These are phyloP conservation scores for Keiferia lycopersicella DNA, from an alignment of 2,888 invertebrate species.

Conservation along the genomic window DNA sequence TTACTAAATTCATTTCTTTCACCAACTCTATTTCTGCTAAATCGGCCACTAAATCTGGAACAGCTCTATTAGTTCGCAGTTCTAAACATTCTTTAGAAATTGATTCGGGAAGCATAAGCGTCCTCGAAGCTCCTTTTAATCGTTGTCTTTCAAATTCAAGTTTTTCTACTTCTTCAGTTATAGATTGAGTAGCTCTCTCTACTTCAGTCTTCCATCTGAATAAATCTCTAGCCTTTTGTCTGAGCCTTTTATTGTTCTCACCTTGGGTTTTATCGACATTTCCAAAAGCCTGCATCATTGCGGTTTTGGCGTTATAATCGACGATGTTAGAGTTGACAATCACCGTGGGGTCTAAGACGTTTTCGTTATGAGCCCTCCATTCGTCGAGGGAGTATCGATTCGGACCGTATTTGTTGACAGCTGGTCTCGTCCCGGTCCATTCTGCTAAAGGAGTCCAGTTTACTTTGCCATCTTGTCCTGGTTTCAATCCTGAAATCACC, in stretches of 20 bases:
- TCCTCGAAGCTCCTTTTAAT: conserved; percentile 84
- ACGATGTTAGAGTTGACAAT: conserved; percentile 80
- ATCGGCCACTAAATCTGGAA: conserved; percentile 88
- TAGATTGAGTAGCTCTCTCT: conserved; percentile 84
- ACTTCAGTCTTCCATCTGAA: conserved; percentile 89
- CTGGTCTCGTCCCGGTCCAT: conserved; percentile 87
- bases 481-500: conserved; percentile 52
- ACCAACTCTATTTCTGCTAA: conserved; percentile 88
- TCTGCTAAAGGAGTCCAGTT: conserved; percentile 87
- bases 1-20: conserved; percentile 86
- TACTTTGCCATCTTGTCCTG: conserved; percentile 87
- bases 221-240: conserved; percentile 85
- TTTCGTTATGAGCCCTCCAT: conserved; percentile 84
- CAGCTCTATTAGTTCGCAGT: conserved; percentile 84
- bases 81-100: conserved; percentile 89
- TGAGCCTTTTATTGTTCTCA: conserved; percentile 84
- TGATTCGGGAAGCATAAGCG: conserved; percentile 86
- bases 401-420: conserved; percentile 88
- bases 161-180: conserved; percentile 85
- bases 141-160: conserved; percentile 85
- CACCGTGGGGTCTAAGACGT: conserved; percentile 72
- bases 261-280: conserved; percentile 85
- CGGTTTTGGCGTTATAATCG: conserved; percentile 83
- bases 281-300: conserved; percentile 83
- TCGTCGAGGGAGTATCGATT: conserved; percentile 87